phyloP scores from a whole-genome alignment of 2,113 vertebrate genomes.

The Sus scrofa region DNA sequence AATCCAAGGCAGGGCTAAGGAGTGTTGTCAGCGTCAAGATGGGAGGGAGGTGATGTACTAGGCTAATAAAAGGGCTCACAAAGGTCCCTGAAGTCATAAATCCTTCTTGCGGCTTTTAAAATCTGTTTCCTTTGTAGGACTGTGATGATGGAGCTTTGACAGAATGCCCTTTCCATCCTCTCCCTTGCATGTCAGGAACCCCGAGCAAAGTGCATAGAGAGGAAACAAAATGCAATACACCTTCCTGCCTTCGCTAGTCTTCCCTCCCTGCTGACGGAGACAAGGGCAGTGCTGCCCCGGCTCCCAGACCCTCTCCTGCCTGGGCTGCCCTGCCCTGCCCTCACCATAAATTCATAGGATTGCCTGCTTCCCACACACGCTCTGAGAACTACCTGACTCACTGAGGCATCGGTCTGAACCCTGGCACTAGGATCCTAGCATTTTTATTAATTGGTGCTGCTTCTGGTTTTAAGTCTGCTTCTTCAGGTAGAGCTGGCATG shows the following conservation, averaged over 20 bases:
- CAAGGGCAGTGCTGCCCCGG: accelerated
- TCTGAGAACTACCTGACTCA: conserved; percentile 65
- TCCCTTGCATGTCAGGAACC: conserved; percentile 37
- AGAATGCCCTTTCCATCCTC: conserved; percentile 79
- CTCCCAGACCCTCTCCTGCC: background rate
- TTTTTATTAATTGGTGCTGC: conserved; percentile 23
- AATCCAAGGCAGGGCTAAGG: conserved; percentile 49
- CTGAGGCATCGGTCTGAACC: accelerated
- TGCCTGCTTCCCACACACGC: background rate
- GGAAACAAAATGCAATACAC: background rate
- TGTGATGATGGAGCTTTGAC: conserved; percentile 59
- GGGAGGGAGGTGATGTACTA: conserved; percentile 76
- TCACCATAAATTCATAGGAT: background rate
- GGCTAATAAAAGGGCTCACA: conserved; percentile 84
- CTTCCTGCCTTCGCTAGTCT: background rate
- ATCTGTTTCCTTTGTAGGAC: conserved; percentile 85
- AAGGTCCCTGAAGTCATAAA: conserved; percentile 84
- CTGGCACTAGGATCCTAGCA: conserved; percentile 38
- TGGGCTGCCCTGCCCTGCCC: background rate
- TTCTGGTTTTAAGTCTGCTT: background rate
- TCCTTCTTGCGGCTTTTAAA: conserved; percentile 84
- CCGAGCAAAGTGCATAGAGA: background rate
- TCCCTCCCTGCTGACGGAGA: background rate
- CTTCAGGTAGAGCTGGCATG: background rate
- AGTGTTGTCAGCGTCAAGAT: conserved; percentile 81